These are phyloP conservation scores for Nesogale talazaci DNA, from an alignment of 2,113 vertebrate genomes.

Conservation along the genomic window DNA sequence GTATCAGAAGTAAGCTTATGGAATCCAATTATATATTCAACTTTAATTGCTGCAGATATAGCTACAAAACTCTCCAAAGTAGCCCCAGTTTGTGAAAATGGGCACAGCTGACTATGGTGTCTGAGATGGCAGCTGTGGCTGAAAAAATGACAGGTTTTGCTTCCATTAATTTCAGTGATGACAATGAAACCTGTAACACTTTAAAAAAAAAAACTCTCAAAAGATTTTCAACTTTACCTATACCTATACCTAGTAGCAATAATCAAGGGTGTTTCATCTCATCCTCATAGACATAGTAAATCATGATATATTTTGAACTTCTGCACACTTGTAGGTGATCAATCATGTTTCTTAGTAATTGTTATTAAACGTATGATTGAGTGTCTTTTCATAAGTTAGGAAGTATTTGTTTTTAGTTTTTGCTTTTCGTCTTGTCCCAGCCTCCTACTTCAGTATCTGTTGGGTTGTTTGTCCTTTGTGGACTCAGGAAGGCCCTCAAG, in stretches of 20 bases:
- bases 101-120: no score
- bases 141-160: no score
- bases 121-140: no score
- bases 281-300: background rate
- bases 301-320: constrained; percentile 14
- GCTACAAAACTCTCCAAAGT: background rate
- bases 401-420: constrained; percentile 3
- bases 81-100: no score
- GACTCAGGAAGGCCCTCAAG: background rate
- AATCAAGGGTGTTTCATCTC: background rate
- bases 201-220: background rate
- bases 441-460: constrained; percentile 5
- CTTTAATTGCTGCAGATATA: background rate
- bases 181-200: no score
- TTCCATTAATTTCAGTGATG: no score
- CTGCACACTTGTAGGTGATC: background rate
- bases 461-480: background rate
- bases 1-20: no score
- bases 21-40: background rate
- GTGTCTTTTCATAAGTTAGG: background rate
- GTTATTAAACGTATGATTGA: background rate
- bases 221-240: background rate
- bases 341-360: constrained; percentile 9
- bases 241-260: background rate
- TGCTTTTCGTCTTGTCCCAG: constrained; percentile 10